phyloP scores from a whole-genome alignment of 2,797 vertebrate species.

The Perodicticus potto region DNA sequence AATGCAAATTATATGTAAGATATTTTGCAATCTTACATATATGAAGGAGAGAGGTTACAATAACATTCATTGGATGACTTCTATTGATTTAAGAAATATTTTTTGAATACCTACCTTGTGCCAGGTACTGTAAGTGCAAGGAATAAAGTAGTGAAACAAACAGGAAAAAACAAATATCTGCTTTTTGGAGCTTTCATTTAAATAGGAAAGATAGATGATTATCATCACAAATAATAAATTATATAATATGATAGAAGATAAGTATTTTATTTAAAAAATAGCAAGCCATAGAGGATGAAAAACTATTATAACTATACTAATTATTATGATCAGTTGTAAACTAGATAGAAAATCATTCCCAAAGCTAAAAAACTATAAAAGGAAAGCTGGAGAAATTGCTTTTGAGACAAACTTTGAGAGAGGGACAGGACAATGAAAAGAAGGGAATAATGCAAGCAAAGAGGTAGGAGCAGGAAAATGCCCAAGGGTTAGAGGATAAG shows the following conservation, averaged over 20 bases:
- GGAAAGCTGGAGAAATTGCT: background rate
- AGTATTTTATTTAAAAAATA: background rate
- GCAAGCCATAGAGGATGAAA: background rate
- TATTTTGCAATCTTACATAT: background rate
- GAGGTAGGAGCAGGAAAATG: background rate
- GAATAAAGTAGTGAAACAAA: background rate
- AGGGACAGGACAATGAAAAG: background rate
- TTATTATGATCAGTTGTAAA: background rate
- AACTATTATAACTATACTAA: background rate
- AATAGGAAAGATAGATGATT: background rate
- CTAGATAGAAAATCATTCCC: background rate
- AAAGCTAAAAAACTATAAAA: background rate
- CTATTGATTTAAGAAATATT: background rate
- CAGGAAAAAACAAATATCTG: background rate
- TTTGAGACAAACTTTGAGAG: background rate
- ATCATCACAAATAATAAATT: background rate
- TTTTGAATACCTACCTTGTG: background rate
- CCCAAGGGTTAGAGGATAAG: background rate
- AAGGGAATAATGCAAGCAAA: background rate
- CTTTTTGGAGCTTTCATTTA: background rate
- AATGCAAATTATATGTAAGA: background rate
- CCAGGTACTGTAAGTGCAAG: background rate
- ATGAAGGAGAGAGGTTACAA: constrained; percentile 17
- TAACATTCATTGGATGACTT: background rate
- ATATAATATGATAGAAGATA: background rate